Base-by-base conservation (phyloP, 1,140 invertebrate species). In the Zaprionus ghesquierei region DNA sequence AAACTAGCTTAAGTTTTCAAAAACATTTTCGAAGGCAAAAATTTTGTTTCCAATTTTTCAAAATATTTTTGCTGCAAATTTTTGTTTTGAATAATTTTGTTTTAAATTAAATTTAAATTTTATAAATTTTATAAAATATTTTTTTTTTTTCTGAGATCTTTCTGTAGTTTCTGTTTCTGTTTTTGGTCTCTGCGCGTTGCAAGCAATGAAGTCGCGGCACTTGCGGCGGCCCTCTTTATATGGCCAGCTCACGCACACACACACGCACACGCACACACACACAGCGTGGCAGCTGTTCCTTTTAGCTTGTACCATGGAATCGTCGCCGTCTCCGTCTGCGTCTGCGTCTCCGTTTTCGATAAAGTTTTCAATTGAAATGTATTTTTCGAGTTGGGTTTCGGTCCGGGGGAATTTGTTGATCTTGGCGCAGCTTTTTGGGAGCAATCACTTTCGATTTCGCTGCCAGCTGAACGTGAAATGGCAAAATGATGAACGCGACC, bases 381-480 rank as follows among this genome's bases (percentile, higher is more conserved):
- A n/a, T 50, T 63, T 38, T 15, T 62, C 20, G 54, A 59, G 20
- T 61, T 60, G 63, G 72, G 62, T 74, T n/a, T 56, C 38, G 55
- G 49, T 23, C 22, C 49, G 23, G 49, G 46, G 49, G 23, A 25
- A n/a, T 22, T 23, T 25, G 8, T 23, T 54, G 61, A 56, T 73
- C 70, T 69, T 69, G 71, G 74, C 74, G 74, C 78, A 80, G 77
- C 74, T 77, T 68, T 79, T 68, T 79, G 75, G 75, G 82, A 86
- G 82, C 82, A 86, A 80, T 86, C 90, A 91, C 90, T 91, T 91
- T 91, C 85, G 90, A 89, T 91, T 91, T 91, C 90, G 79, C 90
- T 91, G 90, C 89, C 81, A 90, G 90, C 85, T 89, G 89, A 90
- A 89, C 90, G 81, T 91, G 90, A 91, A 91, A 91, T 91, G 90